These are phyloP conservation scores for Orthosia incerta DNA, from an alignment of 2,888 invertebrate genomes.

Conservation along the genomic window DNA sequence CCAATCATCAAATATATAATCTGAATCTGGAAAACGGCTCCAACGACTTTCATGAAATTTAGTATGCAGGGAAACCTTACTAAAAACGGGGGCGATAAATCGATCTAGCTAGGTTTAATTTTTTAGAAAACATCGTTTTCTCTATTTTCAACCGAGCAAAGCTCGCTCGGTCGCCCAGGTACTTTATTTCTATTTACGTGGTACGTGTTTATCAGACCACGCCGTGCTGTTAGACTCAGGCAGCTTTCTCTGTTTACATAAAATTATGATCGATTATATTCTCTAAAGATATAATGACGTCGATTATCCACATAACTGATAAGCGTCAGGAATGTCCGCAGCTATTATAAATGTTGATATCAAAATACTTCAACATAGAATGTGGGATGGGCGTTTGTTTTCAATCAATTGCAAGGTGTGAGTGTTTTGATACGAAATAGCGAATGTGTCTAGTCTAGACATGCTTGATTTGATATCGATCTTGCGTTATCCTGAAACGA, in stretches of 20 bases:
- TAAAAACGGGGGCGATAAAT: too few relatives aligned
- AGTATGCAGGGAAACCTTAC: too few relatives aligned
- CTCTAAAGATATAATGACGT: slow-evolving; percentile 9
- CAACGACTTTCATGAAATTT: too few relatives aligned
- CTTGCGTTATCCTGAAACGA: not conserved
- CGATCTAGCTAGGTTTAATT: too few relatives aligned
- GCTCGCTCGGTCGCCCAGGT: too few relatives aligned
- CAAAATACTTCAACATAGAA: slow-evolving; percentile 25
- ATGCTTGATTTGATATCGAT: slow-evolving; percentile 1
- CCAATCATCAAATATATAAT: too few relatives aligned
- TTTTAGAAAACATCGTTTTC: too few relatives aligned
- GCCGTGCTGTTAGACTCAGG: not conserved
- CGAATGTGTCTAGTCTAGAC: not conserved
- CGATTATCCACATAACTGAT: slow-evolving; percentile 46
- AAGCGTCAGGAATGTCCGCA: slow-evolving; percentile 23
- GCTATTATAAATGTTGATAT: slow-evolving; percentile 21
- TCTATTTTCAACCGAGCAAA: too few relatives aligned
- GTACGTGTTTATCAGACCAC: not conserved
- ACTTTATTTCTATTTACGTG: slow-evolving; percentile 1
- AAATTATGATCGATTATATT: slow-evolving; percentile 6
- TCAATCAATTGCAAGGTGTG: not conserved
- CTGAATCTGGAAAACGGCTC: too few relatives aligned
- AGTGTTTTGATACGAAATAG: slow-evolving; percentile 4
- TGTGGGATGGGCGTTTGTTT: slow-evolving; percentile 29
- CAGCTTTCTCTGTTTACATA: slow-evolving; percentile 15